phyloP scores from a whole-genome alignment of 2,113 vertebrate species.

The Cepphus grylle region DNA sequence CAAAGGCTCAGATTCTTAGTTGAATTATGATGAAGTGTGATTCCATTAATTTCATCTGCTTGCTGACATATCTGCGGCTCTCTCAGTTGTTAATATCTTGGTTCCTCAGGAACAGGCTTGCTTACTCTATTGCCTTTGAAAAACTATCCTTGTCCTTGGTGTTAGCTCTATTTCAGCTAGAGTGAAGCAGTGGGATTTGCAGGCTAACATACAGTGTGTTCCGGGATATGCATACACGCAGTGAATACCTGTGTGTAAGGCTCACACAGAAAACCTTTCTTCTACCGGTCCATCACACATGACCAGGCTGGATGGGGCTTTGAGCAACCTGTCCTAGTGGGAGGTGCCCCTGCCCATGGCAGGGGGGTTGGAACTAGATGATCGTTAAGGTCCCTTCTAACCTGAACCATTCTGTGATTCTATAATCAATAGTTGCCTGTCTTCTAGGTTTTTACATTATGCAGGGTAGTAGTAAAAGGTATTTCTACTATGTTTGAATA shows the following conservation, averaged over 20 bases:
- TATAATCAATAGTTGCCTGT: neutral
- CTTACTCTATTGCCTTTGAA: neutral
- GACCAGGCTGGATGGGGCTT: neutral
- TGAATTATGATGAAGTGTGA: neutral
- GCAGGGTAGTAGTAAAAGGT: neutral
- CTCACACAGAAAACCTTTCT: neutral
- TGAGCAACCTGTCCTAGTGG: too few species aligned
- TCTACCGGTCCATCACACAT: neutral
- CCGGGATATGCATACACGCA: rapidly evolving
- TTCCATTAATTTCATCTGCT: neutral
- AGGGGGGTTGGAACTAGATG: too few species aligned
- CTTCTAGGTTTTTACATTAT: neutral
- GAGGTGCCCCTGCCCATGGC: too few species aligned
- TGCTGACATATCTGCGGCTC: neutral
- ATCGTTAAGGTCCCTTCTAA: too few species aligned
- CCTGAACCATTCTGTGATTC: too few species aligned
- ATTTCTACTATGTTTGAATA: neutral
- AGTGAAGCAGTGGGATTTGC: neutral
- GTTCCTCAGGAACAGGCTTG: neutral
- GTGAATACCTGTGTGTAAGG: neutral
- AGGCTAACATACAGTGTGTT: neutral
- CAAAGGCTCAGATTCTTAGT: neutral
- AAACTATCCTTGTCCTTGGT: neutral
- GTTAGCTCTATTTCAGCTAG: neutral
- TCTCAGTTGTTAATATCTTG: neutral